Evolutionary conservation across 1,140 invertebrate genomes (phyloP), one percentile per base, ranked within the genome.

Genomic region (Euwallacea similis): DNA sequence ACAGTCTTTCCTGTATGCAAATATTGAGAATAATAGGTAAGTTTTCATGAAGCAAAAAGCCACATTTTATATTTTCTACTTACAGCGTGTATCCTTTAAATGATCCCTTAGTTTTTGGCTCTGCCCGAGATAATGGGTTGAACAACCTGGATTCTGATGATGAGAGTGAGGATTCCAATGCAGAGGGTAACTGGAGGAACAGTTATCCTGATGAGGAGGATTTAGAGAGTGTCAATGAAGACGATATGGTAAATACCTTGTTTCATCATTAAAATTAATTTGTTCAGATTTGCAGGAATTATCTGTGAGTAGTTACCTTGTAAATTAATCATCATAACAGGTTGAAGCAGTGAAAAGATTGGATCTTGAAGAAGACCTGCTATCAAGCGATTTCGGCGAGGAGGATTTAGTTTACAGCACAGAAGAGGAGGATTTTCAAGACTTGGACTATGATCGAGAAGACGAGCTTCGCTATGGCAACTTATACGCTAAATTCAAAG

Each of bases 161-260:
- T 64, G 78, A 82, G 47, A 85, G 85, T 79, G 86, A 81, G 58
- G 80, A 87, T 79, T 86, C 85, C 0, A 87, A 87, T 81, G 84
- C 84, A 73, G 86, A 87, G 78, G 85, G 84, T 75, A 83, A 86
- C 75, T 86, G 83, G 82, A 79, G 83, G 41, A 87, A 87, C 81
- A 85, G 87, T 43, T 87, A 87, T 73, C 86, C 86, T 15, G 85
- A 87, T 73, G 85, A 85, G 71, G 82, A 82, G 1, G 85, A 86
- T 55, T 75, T 81, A 10, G 84, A 84, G 69, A 85, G 84, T 72
- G 82, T 86, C 41, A 80, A 83, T 74, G 84, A 86, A 73, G 84
- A 86, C 16, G 85, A 86, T 71, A 87, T 86, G 82, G 75, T 71
- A 59, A 63, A 53, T 42, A 3, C 7, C 11, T 61, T 61, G 11